Conservation (phyloP, 2,888 invertebrate species). For the Limnephilus rhombicus region DNA sequence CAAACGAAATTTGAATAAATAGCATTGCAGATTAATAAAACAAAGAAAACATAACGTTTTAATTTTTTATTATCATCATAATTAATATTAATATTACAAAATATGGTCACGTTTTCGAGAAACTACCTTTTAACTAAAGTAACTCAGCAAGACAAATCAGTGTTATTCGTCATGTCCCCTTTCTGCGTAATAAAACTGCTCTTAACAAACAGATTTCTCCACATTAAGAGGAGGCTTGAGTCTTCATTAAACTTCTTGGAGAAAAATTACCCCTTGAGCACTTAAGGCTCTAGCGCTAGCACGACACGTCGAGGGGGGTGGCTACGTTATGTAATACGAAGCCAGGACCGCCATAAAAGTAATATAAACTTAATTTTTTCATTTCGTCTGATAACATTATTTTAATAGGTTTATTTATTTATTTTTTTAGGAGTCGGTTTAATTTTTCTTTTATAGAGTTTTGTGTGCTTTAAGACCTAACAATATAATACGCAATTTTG, state of each 20-base stretch:
- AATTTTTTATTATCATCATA: neutral
- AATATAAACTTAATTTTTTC: neutral
- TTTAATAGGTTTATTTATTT: no score
- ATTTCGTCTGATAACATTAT: no score
- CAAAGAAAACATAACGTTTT: no score
- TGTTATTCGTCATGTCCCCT: constrained; percentile 29
- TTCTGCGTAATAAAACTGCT: constrained; percentile 30
- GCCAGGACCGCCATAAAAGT: neutral
- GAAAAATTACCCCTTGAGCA: constrained; percentile 27
- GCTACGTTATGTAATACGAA: neutral
- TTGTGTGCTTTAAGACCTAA: no score
- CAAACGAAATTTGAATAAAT: no score
- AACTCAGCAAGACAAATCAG: constrained; percentile 5
- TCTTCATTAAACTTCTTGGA: constrained; percentile 41
- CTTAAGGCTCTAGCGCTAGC: neutral
- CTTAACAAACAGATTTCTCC: constrained; percentile 52
- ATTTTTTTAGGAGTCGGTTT: no score
- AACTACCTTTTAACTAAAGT: neutral
- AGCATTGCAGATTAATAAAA: no score
- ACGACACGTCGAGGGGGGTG: neutral
- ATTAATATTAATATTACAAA: neutral
- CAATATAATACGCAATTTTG: no score
- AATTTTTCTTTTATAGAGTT: no score
- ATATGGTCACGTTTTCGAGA: neutral
- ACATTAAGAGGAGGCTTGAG: constrained; percentile 40